A percentile compares a stretch with the other conserved stretches of the same genome.
phyloP scores from a whole-genome alignment of 1,140 invertebrate genomes.

The Heliconius melpomene region DNA sequence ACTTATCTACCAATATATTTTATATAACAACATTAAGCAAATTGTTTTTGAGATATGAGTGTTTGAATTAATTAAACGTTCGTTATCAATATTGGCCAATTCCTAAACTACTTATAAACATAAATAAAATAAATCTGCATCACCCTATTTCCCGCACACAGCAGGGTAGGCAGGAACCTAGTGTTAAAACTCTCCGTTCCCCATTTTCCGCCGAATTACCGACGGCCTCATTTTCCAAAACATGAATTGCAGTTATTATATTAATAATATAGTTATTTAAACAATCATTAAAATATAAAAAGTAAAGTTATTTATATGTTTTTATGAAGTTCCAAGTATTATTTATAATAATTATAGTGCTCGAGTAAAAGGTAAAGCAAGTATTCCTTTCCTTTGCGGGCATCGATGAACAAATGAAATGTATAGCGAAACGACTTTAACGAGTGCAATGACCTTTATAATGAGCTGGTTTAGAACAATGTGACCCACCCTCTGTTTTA shows the following conservation, averaged over 20 bases:
- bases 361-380: neutral
- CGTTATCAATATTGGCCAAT: too few relatives aligned
- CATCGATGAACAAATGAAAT: slow-evolving; percentile 1
- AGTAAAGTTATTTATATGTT: neutral
- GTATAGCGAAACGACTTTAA: slow-evolving; percentile 36
- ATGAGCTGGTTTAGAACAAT: slow-evolving; percentile 52
- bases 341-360: slow-evolving; percentile 1
- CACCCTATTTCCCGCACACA: too few relatives aligned
- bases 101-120: too few relatives aligned
- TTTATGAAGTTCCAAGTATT: neutral
- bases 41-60: neutral
- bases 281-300: neutral
- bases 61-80: neutral
- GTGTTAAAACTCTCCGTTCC: too few relatives aligned
- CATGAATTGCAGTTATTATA: neutral
- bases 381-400: neutral
- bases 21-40: too few relatives aligned
- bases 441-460: slow-evolving; percentile 52
- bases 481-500: slow-evolving; percentile 39
- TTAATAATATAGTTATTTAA: neutral
- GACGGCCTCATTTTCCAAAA: neutral
- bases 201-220: too few relatives aligned
- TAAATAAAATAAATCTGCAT: too few relatives aligned
- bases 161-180: too few relatives aligned
- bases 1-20: too few relatives aligned